Evolutionary conservation across 2,113 vertebrate genomes (phyloP).

Genomic region (Eira barbara): DNA sequence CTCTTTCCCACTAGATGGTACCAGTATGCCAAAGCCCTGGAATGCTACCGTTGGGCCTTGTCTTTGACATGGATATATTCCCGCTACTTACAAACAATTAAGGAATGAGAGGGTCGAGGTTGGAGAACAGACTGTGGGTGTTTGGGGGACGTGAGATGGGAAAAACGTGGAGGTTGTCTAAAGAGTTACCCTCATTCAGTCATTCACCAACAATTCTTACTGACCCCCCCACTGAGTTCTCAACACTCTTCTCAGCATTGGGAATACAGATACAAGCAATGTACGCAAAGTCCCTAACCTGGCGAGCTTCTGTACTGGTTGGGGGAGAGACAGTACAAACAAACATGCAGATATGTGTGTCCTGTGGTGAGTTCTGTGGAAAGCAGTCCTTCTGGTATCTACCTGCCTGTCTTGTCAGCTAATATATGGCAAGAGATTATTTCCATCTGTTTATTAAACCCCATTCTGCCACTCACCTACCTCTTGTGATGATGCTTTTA

Average conservation of each 20-base stretch:
- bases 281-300: not conserved
- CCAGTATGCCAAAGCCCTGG: conserved; percentile 31
- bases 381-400: not conserved
- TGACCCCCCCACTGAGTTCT: not conserved
- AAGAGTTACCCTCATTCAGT: not conserved
- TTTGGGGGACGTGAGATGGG: not conserved
- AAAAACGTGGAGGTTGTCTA: not conserved
- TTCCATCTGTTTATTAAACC: not conserved
- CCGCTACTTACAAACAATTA: not conserved
- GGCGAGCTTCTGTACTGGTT: not conserved
- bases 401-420: not conserved
- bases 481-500: not conserved
- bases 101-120: not conserved
- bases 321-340: not conserved
- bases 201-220: not conserved
- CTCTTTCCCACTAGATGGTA: conserved; percentile 53
- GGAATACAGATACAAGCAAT: not conserved
- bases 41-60: not conserved
- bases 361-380: not conserved
- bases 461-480: not conserved
- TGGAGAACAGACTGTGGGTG: not conserved
- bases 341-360: not conserved
- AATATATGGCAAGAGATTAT: not conserved
- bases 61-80: not conserved
- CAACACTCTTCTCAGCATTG: not conserved